Percentiles rank a stretch among this genome's conserved stretches.
These are phyloP conservation scores for Hozukius guyotensis DNA, from an alignment of 2,797 vertebrate species.

Conservation along the genomic window DNA sequence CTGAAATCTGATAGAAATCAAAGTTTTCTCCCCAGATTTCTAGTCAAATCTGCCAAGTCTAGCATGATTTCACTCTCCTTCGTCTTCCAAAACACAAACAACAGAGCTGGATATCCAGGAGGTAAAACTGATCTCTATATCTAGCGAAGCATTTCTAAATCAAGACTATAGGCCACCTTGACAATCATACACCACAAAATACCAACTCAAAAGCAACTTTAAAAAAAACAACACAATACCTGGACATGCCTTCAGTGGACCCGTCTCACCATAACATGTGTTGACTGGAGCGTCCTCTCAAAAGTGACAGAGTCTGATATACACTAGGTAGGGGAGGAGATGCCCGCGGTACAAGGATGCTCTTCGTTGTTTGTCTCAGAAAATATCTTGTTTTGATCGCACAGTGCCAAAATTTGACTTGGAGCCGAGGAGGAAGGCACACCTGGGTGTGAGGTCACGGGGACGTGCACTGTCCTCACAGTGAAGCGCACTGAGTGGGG, in stretches of 20 bases:
- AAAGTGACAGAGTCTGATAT: slow-evolving; percentile 6
- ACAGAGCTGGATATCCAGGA: not conserved
- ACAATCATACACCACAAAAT: not conserved
- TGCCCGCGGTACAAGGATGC: slow-evolving; percentile 11
- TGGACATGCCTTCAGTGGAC: slow-evolving; percentile 59
- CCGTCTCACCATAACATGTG: slow-evolving; percentile 1
- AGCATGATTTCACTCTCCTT: not conserved
- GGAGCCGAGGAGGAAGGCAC: slow-evolving; percentile 48
- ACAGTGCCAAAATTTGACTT: slow-evolving; percentile 49
- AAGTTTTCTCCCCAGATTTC: not conserved
- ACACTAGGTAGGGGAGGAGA: slow-evolving; percentile 5
- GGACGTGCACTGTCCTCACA: slow-evolving; percentile 23
- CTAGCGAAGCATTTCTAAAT: not conserved
- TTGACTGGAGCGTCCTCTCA: not conserved
- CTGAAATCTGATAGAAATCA: not conserved
- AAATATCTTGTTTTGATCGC: slow-evolving; percentile 52
- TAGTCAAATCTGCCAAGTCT: not conserved
- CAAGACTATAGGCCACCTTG: not conserved
- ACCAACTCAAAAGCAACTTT: not conserved
- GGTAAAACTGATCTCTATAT: not conserved
- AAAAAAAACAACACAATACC: slow-evolving; percentile 41
- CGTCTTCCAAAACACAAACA: slow-evolving; percentile 9
- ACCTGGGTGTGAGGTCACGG: slow-evolving; percentile 69
- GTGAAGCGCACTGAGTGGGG: not conserved
- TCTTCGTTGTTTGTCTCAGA: slow-evolving; percentile 26